phyloP scores from a whole-genome alignment of 2,797 vertebrate genomes.

The Cryptoprocta ferox region DNA sequence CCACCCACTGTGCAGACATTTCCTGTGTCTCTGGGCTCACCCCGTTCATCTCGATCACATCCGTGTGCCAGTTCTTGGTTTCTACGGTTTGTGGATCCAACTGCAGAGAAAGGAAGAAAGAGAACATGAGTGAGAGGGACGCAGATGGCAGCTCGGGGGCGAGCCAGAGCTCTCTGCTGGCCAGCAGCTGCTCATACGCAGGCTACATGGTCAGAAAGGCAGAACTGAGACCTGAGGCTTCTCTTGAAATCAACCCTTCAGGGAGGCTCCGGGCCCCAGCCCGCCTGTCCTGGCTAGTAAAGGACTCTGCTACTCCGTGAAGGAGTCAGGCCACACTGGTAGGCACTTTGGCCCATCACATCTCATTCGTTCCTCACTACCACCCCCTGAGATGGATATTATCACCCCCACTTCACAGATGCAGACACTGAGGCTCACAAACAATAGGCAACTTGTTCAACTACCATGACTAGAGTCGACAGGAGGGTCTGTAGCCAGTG shows the following conservation, averaged over 20 bases:
- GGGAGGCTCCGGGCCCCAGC: background rate
- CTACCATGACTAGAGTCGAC: background rate
- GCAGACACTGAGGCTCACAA: background rate
- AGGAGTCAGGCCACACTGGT: background rate
- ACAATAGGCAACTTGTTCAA: background rate
- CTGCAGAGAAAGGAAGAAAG: slow-evolving; percentile 85
- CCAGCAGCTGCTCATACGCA: accelerated
- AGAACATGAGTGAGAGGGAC: background rate
- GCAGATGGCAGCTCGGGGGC: background rate
- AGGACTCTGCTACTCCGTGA: background rate
- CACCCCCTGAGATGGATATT: background rate
- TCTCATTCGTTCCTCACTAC: background rate
- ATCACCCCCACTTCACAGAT: background rate
- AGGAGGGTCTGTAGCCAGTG: background rate
- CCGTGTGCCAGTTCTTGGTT: slow-evolving; percentile 99
- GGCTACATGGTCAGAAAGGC: background rate
- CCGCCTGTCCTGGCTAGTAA: background rate
- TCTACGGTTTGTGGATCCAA: slow-evolving; percentile 97
- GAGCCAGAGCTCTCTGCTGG: background rate
- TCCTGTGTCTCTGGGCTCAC: slow-evolving; percentile 83
- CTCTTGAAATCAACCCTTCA: background rate
- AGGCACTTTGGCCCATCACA: background rate
- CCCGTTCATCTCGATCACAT: slow-evolving; percentile 99
- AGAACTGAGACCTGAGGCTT: background rate
- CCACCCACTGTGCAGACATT: background rate